Evolutionary conservation across 2,888 invertebrate genomes (phyloP), one percentile per base, ranked within the genome.

Genomic region (Antheraea assamensis): DNA sequence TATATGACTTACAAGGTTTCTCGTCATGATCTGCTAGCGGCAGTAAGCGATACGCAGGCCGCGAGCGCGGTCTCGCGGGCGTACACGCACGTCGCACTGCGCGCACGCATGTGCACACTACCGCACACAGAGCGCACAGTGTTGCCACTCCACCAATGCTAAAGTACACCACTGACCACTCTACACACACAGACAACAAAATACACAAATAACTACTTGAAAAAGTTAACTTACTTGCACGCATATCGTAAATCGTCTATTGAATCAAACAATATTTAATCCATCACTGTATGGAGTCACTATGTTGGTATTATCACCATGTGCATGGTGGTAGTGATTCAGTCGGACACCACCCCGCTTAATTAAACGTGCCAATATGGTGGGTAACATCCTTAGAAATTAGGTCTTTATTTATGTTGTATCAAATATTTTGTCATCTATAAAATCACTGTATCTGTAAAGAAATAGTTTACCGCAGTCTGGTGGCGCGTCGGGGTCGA

Each of bases 161-260:
- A 64, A 98, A 98, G 92, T 99, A 98, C 74, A 99, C 95, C 80
- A 99, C 97, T 80, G 98, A 98, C 99, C 99, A 99, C 87, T 98
- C 98, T 98, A 91, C 13, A 74, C 17, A 31, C 30, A 30, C 61
- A n/a, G n/a, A n/a, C n/a, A 72, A 58, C 2, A 19, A 55, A 49
- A 52, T 8, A 42, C 42, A 42, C n/a, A n/a, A n/a, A n/a, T n/a
- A n/a, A n/a, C n/a, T n/a, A n/a, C n/a, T n/a, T 42, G 35, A 42
- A 42, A 42, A 7, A 42, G 8, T n/a, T n/a, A n/a, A n/a, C n/a
- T n/a, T 35, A 35, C 35, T 35, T 35, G 5, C 5, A 35, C 5
- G 35, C 35, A 35, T 35, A 35, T 8, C 2, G 35, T 4, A 35
- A 35, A 35, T 0, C 10, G 10, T 3, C 35, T 35, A 35, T 35